These are phyloP conservation scores for Oophaga pumilio DNA, from an alignment of 2,113 vertebrate species.

Conservation along the genomic window DNA sequence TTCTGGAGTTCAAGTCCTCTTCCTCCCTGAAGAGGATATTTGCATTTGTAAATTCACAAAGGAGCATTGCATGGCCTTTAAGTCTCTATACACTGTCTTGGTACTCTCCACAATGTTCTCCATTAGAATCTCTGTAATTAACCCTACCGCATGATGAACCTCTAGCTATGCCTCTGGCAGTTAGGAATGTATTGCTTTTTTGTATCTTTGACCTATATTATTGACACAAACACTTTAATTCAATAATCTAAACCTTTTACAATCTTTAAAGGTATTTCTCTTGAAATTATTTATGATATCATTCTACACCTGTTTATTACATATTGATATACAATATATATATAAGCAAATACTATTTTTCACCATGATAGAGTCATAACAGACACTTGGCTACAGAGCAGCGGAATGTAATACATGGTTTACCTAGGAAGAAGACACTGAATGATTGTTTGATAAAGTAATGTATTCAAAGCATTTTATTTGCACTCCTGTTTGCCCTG, in stretches of 20 bases:
- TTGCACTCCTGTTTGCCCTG: conserved; percentile 40
- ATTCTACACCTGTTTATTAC: not conserved
- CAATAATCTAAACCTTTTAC: not conserved
- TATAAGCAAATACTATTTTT: not conserved
- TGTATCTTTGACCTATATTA: not conserved
- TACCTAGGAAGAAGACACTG: conserved; percentile 34
- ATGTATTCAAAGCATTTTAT: conserved; percentile 39
- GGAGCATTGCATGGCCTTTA: no score
- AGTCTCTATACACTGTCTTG: no score
- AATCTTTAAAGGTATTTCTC: not conserved
- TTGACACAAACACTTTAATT: no score
- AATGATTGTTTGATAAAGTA: conserved; percentile 30
- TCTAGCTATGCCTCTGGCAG: no score
- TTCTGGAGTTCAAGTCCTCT: no score
- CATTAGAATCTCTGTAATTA: no score
- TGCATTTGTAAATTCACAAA: no score
- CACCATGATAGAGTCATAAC: not conserved
- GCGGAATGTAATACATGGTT: conserved; percentile 24
- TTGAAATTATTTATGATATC: not conserved
- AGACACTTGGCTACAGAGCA: conserved; percentile 10
- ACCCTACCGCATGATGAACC: no score
- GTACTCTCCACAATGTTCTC: no score
- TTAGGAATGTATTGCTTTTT: not conserved
- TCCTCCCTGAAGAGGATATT: no score
- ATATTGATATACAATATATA: not conserved